phyloP scores from a whole-genome alignment of 1,140 invertebrate genomes.

The Drosophila mayri region DNA sequence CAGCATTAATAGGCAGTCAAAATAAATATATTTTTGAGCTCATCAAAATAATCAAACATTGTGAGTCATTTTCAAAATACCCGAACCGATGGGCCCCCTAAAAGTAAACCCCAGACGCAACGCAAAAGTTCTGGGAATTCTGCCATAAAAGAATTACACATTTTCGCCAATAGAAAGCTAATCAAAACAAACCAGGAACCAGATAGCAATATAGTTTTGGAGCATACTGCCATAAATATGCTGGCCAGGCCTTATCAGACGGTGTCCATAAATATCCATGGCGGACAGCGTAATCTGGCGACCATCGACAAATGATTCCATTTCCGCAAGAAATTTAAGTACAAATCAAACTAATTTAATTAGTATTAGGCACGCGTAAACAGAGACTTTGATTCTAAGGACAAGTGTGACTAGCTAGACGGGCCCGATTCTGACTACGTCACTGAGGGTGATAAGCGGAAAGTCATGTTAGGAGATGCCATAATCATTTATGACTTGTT shows the following conservation, averaged over 20 bases:
- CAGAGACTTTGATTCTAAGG: conserved; percentile 20
- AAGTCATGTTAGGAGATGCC: conserved; percentile 22
- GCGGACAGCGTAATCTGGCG: background rate
- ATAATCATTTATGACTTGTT: conserved; percentile 10
- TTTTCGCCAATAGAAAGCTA: conserved; percentile 4
- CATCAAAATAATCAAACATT: background rate
- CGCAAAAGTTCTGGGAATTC: conserved; percentile 7
- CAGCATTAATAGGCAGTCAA: background rate
- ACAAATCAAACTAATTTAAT: conserved; percentile 40
- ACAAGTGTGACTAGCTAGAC: conserved; percentile 35
- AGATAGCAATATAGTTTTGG: conserved; percentile 14
- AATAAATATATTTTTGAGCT: conserved; percentile 9
- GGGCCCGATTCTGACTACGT: conserved; percentile 54
- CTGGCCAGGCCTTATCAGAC: conserved; percentile 19
- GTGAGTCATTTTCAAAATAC: conserved; percentile 19
- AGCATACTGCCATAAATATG: conserved; percentile 19
- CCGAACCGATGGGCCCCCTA: background rate
- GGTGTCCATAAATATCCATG: conserved; percentile 21
- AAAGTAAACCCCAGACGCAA: background rate
- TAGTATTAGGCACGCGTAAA: conserved; percentile 37
- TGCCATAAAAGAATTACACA: conserved; percentile 13
- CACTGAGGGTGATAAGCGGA: conserved; percentile 39
- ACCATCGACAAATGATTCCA: conserved; percentile 4
- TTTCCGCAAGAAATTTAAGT: conserved; percentile 51
- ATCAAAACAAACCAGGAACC: conserved; percentile 30